A percentile compares a stretch with the other conserved stretches of the same genome.
Conservation (phyloP, 1,140 invertebrate genomes). For the Drosophila triauraria region DNA sequence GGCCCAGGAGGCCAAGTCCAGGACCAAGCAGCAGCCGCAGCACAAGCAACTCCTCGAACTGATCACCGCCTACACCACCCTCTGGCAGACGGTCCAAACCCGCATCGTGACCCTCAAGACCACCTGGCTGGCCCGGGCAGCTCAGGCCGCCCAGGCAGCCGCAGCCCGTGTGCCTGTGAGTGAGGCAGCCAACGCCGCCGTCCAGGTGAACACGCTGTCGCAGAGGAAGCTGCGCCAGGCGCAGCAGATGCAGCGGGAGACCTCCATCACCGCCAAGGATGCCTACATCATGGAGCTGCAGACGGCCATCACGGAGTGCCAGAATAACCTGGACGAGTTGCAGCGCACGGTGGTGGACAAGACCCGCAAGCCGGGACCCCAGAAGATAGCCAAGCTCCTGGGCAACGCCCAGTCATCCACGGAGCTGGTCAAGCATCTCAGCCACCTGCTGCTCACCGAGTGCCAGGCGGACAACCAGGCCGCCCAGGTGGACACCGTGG, state of each 20-base stretch:
- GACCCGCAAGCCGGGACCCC: conserved; percentile 86
- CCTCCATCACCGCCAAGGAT: conserved; percentile 91
- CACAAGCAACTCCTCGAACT: conserved; percentile 87
- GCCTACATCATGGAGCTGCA: conserved; percentile 91
- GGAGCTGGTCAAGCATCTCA: conserved; percentile 92
- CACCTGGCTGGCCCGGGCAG: conserved; percentile 81
- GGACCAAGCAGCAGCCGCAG: conserved; percentile 85
- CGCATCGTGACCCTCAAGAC: conserved; percentile 86
- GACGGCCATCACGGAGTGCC: conserved; percentile 89
- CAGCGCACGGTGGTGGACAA: conserved; percentile 86
- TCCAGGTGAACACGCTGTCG: conserved; percentile 92
- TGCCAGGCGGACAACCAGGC: conserved; percentile 89
- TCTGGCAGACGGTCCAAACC: conserved; percentile 88
- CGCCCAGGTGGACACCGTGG: conserved; percentile 89
- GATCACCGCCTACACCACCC: conserved; percentile 89
- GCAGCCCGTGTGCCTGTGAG: conserved; percentile 86
- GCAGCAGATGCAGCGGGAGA: conserved; percentile 85
- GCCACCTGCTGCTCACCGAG: conserved; percentile 90
- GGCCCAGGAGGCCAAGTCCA: conserved; percentile 87
- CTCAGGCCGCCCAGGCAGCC: conserved; percentile 25
- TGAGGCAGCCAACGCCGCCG: conserved; percentile 90
- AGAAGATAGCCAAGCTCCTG: conserved; percentile 88
- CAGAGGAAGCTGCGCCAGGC: conserved; percentile 80
- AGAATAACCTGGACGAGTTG: conserved; percentile 86
- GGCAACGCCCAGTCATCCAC: conserved; percentile 90